A percentile compares a stretch with the other conserved stretches of the same genome.
These are phyloP conservation scores for Torymus texanus DNA, from an alignment of 2,888 invertebrate genomes.

Conservation along the genomic window DNA sequence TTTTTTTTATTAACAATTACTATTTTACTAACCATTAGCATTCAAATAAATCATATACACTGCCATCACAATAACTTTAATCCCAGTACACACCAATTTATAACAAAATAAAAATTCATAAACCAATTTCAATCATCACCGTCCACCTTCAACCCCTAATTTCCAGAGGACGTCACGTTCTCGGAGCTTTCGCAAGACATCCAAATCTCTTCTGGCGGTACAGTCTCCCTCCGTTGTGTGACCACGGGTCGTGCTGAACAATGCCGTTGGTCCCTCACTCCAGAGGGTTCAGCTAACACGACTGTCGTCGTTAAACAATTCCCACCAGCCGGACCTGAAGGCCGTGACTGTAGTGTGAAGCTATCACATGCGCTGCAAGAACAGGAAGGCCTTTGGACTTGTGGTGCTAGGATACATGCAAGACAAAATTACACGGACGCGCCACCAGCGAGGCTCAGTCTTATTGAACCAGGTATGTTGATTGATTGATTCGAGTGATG, in stretches of 20 bases:
- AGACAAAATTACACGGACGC: conserved; percentile 71
- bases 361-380: conserved; percentile 70
- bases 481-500: too few relatives aligned
- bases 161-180: conserved; percentile 70
- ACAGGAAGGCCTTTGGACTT: conserved; percentile 73
- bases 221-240: conserved; percentile 70
- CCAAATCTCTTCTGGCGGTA: conserved; percentile 71
- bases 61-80: too few relatives aligned
- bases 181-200: conserved; percentile 72
- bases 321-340: conserved; percentile 68
- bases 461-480: conserved; percentile 71
- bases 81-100: too few relatives aligned
- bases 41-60: too few relatives aligned
- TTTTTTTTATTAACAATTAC: neutral
- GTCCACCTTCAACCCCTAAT: neutral
- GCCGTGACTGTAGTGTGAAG: conserved; percentile 72
- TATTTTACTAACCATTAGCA: too few relatives aligned
- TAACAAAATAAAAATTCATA: too few relatives aligned
- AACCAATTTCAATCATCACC: too few relatives aligned
- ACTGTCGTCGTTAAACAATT: conserved; percentile 72
- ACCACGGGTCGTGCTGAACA: conserved; percentile 70
- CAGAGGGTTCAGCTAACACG: conserved; percentile 68
- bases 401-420: conserved; percentile 69
- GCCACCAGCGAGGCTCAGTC: conserved; percentile 71
- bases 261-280: conserved; percentile 72